These are phyloP conservation scores for Gila orcuttii DNA, from an alignment of 2,113 vertebrate species.

Conservation along the genomic window DNA sequence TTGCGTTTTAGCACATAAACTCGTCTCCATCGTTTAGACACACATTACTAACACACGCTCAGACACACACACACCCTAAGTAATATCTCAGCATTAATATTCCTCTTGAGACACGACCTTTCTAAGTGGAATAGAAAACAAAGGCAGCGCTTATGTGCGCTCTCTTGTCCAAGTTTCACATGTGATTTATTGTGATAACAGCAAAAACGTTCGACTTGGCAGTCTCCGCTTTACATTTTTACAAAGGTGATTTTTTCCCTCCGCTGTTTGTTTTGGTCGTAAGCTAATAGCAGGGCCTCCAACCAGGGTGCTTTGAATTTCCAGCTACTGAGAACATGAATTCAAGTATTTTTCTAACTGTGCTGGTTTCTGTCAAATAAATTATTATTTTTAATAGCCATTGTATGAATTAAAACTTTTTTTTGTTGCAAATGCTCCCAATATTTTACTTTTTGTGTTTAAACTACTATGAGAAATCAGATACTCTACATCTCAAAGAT, in stretches of 20 bases:
- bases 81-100: constrained; percentile 64
- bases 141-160: constrained; percentile 63
- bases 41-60: constrained; percentile 29
- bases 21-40: constrained; percentile 7
- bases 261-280: constrained; percentile 60
- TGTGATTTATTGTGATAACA: constrained; percentile 73
- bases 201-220: constrained; percentile 68
- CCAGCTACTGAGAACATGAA: constrained; percentile 59
- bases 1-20: constrained; percentile 19
- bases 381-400: constrained; percentile 29
- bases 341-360: constrained; percentile 48
- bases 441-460: not conserved
- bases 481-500: constrained; percentile 34
- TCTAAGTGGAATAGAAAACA: constrained; percentile 78
- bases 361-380: constrained; percentile 43
- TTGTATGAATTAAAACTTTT: constrained; percentile 36
- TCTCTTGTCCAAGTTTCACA: constrained; percentile 56
- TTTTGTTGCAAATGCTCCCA: not conserved
- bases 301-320: constrained; percentile 53
- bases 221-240: constrained; percentile 59
- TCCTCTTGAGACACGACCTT: constrained; percentile 70
- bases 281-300: constrained; percentile 54
- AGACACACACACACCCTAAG: constrained; percentile 28
- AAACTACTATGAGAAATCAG: constrained; percentile 5
- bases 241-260: constrained; percentile 52